Conservation (phyloP, 1,140 invertebrate genomes). For the Rhagoletis pomonella region DNA sequence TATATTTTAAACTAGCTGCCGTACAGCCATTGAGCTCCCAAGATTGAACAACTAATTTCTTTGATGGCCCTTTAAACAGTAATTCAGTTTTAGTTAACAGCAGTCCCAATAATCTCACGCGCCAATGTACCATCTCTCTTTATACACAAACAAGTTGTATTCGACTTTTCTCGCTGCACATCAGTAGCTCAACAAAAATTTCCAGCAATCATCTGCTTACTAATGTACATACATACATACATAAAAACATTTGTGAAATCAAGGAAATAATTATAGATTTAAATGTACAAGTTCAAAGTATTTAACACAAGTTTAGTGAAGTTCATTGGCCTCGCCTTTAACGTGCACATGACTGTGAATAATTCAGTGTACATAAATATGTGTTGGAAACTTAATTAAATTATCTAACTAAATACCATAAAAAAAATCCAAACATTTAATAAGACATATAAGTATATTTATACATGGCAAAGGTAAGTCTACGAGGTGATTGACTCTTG, state of each 20-base stretch:
- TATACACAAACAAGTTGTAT: not conserved
- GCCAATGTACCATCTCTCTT: no score
- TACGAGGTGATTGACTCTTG: slow-evolving; percentile 7
- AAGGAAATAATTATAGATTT: slow-evolving; percentile 7
- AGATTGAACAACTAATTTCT: not conserved
- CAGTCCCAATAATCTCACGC: not conserved
- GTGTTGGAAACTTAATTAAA: slow-evolving; percentile 18
- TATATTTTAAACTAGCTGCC: no score
- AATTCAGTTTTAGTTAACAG: not conserved
- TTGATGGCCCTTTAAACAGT: not conserved
- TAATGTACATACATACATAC: not conserved
- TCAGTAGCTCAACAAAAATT: not conserved
- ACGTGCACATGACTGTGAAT: not conserved
- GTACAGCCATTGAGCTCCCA: no score
- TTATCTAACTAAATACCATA: not conserved
- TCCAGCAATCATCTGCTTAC: not conserved
- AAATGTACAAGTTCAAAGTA: slow-evolving; percentile 38
- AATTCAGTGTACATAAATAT: not conserved
- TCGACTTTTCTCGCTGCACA: not conserved
- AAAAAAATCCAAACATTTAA: not conserved
- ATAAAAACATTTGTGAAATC: not conserved
- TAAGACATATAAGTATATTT: not conserved
- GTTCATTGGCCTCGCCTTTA: slow-evolving; percentile 14
- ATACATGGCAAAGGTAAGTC: not conserved
- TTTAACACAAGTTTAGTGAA: slow-evolving; percentile 25